Base-by-base conservation (phyloP, 2,797 vertebrate species). In the Hippoglossus hippoglossus region DNA sequence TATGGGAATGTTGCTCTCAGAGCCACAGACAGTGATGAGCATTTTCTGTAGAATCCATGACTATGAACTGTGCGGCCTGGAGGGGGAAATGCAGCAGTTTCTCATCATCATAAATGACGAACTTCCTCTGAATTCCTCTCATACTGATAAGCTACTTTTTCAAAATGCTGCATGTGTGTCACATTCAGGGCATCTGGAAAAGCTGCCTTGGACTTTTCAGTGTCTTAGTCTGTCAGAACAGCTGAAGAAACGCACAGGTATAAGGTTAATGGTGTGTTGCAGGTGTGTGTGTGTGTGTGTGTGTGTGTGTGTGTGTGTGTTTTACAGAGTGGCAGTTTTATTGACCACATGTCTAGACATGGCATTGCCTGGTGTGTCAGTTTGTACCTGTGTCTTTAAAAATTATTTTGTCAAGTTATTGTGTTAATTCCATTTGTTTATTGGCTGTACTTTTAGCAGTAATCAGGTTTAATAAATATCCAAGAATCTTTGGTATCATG, bases 81-180 rank as follows among this genome's bases (percentile, higher is more conserved):
- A 47, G 41, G 19, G 19, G 19, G 36, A 36, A 50, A 39, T 3
- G 1, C 12, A 22, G 11, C 49, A 41, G 67, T 72, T 50, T 77
- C 10, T 65, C 6, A 51, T 0, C 1, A 11, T 63, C 70, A 81
- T 73, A 82, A 67, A 26, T 24, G 44, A 58, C 54, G 22, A 46
- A 59, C 66, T 85, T 83, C 76, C 80, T 81, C 5, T 39, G 12
- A 51, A 52, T 26, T 54, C 11, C 39, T 41, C 39, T 41, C 16
- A 4, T 39, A 10, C 62, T 67, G 75, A 83, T 77, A 71, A 77
- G 64, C 15, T 7, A 8, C 71, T 80, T 82, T 67, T 75, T 79
- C n/a, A 25, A 10, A 68, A 18, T 34, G n/a, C 31, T 56, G 36
- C 18, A 1, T 39, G 12, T 52, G 18, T 31, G 41, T 25, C 21